Evolutionary conservation across 2,797 vertebrate species (phyloP).

Genomic region (Ptychadena robeensis): DNA sequence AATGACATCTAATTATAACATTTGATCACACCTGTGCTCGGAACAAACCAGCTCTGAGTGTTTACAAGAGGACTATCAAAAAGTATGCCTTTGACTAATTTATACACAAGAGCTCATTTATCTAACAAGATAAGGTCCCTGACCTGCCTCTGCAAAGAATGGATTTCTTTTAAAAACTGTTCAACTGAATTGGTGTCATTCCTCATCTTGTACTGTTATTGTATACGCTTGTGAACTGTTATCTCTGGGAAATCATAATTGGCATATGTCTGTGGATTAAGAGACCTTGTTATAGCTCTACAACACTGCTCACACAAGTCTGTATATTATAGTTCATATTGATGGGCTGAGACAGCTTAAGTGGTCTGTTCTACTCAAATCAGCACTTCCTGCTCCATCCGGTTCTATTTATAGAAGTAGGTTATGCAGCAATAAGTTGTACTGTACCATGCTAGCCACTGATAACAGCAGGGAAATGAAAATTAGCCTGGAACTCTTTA

Average conservation of each 20-base stretch:
- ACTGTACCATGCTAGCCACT: not conserved
- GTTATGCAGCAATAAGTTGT: not conserved
- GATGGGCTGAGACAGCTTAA: not conserved
- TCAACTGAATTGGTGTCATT: constrained; percentile 8
- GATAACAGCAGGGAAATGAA: not conserved
- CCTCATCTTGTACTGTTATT: not conserved
- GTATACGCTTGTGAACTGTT: not conserved
- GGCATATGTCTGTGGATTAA: not conserved
- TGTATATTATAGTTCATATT: not conserved
- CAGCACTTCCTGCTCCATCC: not conserved
- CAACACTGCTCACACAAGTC: not conserved
- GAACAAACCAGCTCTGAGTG: constrained; percentile 25
- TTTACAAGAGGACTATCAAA: constrained; percentile 22
- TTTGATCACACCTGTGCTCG: constrained; percentile 64
- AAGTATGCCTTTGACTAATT: constrained; percentile 22
- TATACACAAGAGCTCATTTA: constrained; percentile 36
- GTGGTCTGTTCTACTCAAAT: constrained; percentile 9
- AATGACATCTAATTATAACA: constrained; percentile 66
- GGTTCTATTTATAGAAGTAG: constrained; percentile 5
- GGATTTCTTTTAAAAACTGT: constrained; percentile 31
- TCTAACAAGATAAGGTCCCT: constrained; percentile 39
- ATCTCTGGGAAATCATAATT: not conserved
- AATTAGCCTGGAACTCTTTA: not conserved
- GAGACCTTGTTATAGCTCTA: not conserved
- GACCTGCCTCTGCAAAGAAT: constrained; percentile 33